phyloP scores from a whole-genome alignment of 1,140 invertebrate species.

The Patella vulgata region DNA sequence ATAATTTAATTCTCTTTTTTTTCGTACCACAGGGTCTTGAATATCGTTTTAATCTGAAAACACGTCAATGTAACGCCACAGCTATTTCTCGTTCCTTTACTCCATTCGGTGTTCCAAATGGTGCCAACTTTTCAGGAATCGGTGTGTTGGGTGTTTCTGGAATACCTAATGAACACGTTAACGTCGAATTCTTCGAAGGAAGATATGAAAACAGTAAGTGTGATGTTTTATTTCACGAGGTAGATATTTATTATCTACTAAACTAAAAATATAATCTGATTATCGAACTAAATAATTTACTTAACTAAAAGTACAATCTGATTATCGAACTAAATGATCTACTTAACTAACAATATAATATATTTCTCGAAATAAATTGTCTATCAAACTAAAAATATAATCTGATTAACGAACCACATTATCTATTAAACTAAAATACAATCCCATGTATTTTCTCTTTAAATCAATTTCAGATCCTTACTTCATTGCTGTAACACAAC shows the following conservation, averaged over 20 bases:
- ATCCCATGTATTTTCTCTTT: too few species aligned
- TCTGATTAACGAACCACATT: too few species aligned
- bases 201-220: conserved; percentile 16
- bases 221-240: neutral
- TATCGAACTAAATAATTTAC: too few species aligned
- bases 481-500: conserved; percentile 37
- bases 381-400: too few species aligned
- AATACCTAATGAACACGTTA: conserved; percentile 36
- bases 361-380: too few species aligned
- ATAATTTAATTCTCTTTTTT: too few species aligned
- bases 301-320: too few species aligned
- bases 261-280: too few species aligned
- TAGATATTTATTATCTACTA: too few species aligned
- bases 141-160: conserved; percentile 47
- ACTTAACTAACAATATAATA: too few species aligned
- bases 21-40: conserved; percentile 39
- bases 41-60: conserved; percentile 52
- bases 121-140: conserved; percentile 39
- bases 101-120: conserved; percentile 47
- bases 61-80: conserved; percentile 48
- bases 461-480: conserved; percentile 17
- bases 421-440: too few species aligned
- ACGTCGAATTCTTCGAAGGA: conserved; percentile 33
- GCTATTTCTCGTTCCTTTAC: conserved; percentile 40
- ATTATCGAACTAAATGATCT: too few species aligned